Percentiles rank a stretch among this genome's conserved stretches.
phyloP scores from a whole-genome alignment of 2,888 invertebrate species.

The Melieria crassipennis region DNA sequence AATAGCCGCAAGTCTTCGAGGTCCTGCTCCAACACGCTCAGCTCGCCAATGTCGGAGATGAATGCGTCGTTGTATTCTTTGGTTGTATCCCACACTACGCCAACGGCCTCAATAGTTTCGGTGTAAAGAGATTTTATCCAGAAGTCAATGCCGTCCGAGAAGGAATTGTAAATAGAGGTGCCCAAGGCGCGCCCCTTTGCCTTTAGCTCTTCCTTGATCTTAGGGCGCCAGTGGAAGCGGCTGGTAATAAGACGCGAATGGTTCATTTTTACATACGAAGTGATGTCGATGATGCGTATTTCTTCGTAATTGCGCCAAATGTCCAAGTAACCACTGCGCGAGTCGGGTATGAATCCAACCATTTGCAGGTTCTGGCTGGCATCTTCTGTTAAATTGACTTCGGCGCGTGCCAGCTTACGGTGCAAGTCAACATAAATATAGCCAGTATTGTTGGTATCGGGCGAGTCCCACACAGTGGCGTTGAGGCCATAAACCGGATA shows the following conservation, averaged over 20 bases:
- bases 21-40: slow-evolving; percentile 75
- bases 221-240: slow-evolving; percentile 82
- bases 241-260: slow-evolving; percentile 85
- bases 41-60: slow-evolving; percentile 74
- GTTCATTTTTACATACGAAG: slow-evolving; percentile 82
- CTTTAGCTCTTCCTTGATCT: slow-evolving; percentile 72
- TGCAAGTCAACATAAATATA: slow-evolving; percentile 70
- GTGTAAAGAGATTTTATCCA: slow-evolving; percentile 76
- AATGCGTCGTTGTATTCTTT: slow-evolving; percentile 76
- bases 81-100: slow-evolving; percentile 80
- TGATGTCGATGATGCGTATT: slow-evolving; percentile 78
- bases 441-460: slow-evolving; percentile 71
- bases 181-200: slow-evolving; percentile 66
- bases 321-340: slow-evolving; percentile 78
- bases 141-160: slow-evolving; percentile 70
- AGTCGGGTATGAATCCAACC: slow-evolving; percentile 80
- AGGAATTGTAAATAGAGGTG: slow-evolving; percentile 67
- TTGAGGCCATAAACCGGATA: slow-evolving; percentile 70
- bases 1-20: slow-evolving; percentile 72
- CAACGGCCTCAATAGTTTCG: slow-evolving; percentile 75
- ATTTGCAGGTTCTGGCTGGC: slow-evolving; percentile 75
- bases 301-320: slow-evolving; percentile 87
- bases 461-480: slow-evolving; percentile 69
- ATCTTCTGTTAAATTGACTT: slow-evolving; percentile 78
- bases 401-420: slow-evolving; percentile 71